These are phyloP conservation scores for Argyrosomus japonicus DNA, from an alignment of 2,113 vertebrate genomes.

Conservation along the genomic window DNA sequence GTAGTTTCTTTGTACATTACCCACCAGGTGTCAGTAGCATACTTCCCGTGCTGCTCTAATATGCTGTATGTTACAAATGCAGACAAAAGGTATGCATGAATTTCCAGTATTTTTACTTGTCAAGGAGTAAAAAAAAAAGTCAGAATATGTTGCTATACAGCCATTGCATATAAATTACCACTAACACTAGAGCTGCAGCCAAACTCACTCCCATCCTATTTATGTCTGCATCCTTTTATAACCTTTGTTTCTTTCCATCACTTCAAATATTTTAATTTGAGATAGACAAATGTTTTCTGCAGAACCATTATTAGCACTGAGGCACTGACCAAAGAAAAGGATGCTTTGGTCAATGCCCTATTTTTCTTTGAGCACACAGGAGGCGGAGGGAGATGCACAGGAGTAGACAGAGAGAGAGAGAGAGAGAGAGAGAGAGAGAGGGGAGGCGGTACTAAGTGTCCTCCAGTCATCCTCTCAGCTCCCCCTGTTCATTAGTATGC, in stretches of 20 bases:
- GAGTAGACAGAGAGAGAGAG: conserved; percentile 40
- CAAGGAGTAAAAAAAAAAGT: not conserved
- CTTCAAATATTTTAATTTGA: not conserved
- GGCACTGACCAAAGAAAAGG: not conserved
- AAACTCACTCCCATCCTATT: not conserved
- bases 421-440: conserved; percentile 42
- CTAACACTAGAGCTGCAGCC: not conserved
- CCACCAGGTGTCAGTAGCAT: conserved; percentile 77
- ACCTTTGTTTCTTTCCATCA: not conserved
- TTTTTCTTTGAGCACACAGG: conserved; percentile 46
- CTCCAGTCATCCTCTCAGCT: conserved; percentile 66
- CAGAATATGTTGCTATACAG: not conserved
- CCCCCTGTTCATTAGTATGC: conserved; percentile 21
- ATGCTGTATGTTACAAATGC: not conserved
- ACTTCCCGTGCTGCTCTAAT: not conserved
- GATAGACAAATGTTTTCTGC: not conserved
- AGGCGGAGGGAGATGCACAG: conserved; percentile 68
- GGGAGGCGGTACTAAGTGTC: conserved; percentile 66
- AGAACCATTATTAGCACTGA: not conserved
- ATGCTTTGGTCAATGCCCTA: conserved; percentile 62
- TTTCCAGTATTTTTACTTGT: not conserved
- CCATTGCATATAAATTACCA: not conserved
- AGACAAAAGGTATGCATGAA: conserved; percentile 46
- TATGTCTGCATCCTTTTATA: not conserved
- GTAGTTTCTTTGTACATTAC: conserved; percentile 11